Evolutionary conservation across 2,888 invertebrate species (phyloP), one percentile per base, ranked within the genome.

Genomic region (Hypselothyrea guttata): DNA sequence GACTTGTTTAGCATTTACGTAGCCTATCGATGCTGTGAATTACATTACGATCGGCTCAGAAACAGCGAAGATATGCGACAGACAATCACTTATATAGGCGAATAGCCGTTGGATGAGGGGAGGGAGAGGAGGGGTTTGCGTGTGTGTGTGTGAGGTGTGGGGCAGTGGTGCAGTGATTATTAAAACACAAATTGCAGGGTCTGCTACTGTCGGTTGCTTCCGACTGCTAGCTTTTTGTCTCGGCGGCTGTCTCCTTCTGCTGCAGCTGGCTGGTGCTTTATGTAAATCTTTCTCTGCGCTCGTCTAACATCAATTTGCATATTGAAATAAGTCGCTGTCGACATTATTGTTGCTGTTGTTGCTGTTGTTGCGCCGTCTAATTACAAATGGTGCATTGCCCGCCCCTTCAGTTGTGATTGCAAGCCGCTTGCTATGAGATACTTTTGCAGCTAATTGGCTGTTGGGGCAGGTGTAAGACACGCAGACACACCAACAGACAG

Each of bases 251-350:
- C 70, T 62, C 68, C 56, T 48, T 63, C 73, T 59, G 44, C 49
- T 68, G 69, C 59, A 63, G 73, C 59, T 73, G 64, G 56, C 38
- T 33, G 54, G 31, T 40, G 69, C 69, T 68, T 58, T 64, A 64
- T 73, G 69, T 60, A 40, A 40, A 60, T 57, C 40, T 53, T 48
- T 56, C 45, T 49, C 75, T 59, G 53, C 44, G 51, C 62, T 67
- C 48, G 71, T 73, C 63, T 60, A 75, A 49, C 75, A 71, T 54
- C 60, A 69, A 75, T 75, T 75, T 75, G 72, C 74, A 75, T 75
- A 75, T 71, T 72, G 67, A 69, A 75, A 64, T 74, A 71, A 60
- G 69, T 69, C 40, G 51, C 49, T 45, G 57, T 57, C 51, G 35
- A 57, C 47, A 55, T 62, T 37, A 45, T 9, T 54, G 53, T 27